Evolutionary conservation across 2,797 vertebrate genomes (phyloP).

Genomic region (Erithacus rubecula): DNA sequence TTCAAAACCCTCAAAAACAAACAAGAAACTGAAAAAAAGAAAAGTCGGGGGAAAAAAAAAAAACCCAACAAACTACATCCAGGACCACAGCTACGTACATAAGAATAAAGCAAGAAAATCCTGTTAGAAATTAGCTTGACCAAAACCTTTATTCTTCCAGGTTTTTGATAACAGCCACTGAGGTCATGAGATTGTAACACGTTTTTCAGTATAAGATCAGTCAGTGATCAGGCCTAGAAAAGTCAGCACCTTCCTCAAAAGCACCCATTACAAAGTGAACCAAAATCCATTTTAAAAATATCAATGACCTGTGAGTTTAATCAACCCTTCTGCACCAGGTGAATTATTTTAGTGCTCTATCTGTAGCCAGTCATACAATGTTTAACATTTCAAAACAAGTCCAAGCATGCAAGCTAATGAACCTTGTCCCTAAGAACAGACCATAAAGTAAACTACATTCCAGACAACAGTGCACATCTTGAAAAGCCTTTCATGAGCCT

Average conservation of each 20-base stretch:
- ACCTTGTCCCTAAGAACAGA: neutral
- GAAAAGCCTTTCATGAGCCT: neutral
- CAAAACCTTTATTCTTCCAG: neutral
- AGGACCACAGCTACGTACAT: rapidly evolving
- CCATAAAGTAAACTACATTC: neutral
- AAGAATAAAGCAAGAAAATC: neutral
- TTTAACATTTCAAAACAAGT: constrained; percentile 4
- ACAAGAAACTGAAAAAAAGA: neutral
- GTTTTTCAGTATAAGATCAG: neutral
- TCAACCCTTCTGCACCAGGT: neutral
- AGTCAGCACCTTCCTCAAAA: neutral
- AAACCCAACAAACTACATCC: neutral
- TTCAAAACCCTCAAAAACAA: neutral
- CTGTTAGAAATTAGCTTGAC: neutral
- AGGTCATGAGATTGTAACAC: neutral
- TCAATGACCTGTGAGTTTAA: neutral
- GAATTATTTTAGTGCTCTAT: neutral
- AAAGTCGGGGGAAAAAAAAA: neutral
- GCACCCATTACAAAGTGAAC: neutral
- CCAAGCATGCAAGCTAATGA: neutral
- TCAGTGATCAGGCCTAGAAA: neutral
- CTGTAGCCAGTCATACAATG: neutral
- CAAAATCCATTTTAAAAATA: neutral
- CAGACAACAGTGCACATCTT: neutral
- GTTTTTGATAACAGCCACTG: neutral